A percentile compares a stretch with the other conserved stretches of the same genome.
phyloP scores from a whole-genome alignment of 92 coral and sea anemone species.

The Epizoanthus illoricatus region DNA sequence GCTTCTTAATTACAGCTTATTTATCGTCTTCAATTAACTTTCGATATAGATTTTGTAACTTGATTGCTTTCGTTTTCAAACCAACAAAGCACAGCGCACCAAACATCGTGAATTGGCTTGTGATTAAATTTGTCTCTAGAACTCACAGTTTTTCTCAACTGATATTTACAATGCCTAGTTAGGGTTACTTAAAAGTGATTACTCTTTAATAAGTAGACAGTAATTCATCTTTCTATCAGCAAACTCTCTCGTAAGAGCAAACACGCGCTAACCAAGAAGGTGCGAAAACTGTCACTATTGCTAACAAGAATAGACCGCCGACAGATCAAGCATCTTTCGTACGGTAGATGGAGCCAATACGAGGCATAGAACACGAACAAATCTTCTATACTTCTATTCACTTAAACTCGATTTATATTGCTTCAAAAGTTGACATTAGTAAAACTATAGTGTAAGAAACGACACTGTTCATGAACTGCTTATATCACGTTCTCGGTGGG shows the following conservation, averaged over 20 bases:
- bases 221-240: conserved; percentile 25
- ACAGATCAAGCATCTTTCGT: neutral
- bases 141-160: neutral
- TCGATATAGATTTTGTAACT: neutral
- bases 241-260: conserved; percentile 8
- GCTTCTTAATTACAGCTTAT: conserved; percentile 5
- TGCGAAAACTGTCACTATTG: conserved; percentile 60
- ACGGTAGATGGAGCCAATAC: neutral
- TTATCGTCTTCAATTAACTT: neutral
- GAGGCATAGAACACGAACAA: neutral
- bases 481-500: neutral
- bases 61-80: neutral
- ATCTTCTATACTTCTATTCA: neutral
- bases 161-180: neutral
- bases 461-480: too few relatives aligned
- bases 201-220: neutral
- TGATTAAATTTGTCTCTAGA: neutral
- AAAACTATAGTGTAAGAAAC: too few relatives aligned
- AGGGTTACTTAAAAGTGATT: neutral
- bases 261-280: conserved; percentile 32
- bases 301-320: conserved; percentile 53
- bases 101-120: neutral
- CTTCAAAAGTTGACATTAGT: neutral
- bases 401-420: neutral
- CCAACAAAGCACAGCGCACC: neutral